These are phyloP conservation scores for Episyrphus balteatus DNA, from an alignment of 1,140 invertebrate genomes.

Conservation along the genomic window DNA sequence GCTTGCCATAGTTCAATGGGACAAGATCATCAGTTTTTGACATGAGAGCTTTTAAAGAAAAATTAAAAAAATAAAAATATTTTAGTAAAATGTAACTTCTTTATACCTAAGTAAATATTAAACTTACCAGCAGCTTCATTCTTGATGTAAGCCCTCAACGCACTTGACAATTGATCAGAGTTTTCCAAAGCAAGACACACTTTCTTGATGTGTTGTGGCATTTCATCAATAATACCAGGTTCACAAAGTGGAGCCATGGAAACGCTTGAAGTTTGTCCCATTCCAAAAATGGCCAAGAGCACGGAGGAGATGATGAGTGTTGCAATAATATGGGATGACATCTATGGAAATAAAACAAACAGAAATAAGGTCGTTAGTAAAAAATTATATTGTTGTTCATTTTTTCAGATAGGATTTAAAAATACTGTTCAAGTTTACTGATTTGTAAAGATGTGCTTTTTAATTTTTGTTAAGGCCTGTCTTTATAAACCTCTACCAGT, in stretches of 20 bases:
- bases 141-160: constrained; percentile 30
- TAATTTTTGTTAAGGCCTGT: too few relatives aligned
- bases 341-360: constrained; percentile 5
- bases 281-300: constrained; percentile 12
- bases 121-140: constrained; percentile 33
- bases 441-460: too few relatives aligned
- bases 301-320: constrained; percentile 12
- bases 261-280: constrained; percentile 9
- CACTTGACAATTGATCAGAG: constrained; percentile 28
- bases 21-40: constrained; percentile 26
- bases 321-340: constrained; percentile 21
- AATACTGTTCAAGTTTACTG: too few relatives aligned
- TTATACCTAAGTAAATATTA: neutral
- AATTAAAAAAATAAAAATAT: neutral
- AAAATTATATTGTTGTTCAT: too few relatives aligned
- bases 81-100: neutral
- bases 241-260: constrained; percentile 24
- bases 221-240: constrained; percentile 29
- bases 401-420: too few relatives aligned
- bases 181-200: constrained; percentile 34
- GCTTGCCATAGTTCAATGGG: constrained; percentile 44
- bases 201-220: constrained; percentile 32
- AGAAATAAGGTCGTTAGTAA: too few relatives aligned
- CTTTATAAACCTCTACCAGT: too few relatives aligned
- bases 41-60: constrained; percentile 19